Conservation (phyloP, 2,113 vertebrate genomes). For the Gracilinanus agilis region DNA sequence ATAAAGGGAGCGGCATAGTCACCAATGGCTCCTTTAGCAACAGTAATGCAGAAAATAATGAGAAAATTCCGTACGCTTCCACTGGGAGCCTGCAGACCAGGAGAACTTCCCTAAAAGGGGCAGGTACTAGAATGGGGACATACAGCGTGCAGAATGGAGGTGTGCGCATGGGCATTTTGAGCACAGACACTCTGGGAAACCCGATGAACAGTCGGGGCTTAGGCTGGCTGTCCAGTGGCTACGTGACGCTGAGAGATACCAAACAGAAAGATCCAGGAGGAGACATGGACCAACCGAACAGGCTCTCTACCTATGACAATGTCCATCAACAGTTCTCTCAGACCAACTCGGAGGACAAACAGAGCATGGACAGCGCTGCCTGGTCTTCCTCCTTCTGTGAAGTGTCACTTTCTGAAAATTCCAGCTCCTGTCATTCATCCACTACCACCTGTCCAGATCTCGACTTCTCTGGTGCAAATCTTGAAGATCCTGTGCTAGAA, state of each 20-base stretch:
- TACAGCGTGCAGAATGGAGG: constrained; percentile 89
- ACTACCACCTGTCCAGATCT: constrained; percentile 97
- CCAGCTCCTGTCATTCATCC: constrained; percentile 96
- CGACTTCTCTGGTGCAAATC: constrained; percentile 91
- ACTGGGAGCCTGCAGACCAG: constrained; percentile 86
- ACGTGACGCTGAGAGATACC: constrained; percentile 92
- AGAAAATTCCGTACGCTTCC: constrained; percentile 89
- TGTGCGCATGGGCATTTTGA: constrained; percentile 89
- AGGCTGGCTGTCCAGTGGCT: constrained; percentile 91
- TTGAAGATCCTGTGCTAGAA: constrained; percentile 91
- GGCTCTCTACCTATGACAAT: constrained; percentile 97
- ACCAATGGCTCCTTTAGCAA: constrained; percentile 99
- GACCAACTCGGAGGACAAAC: constrained; percentile 94
- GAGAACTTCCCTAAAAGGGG: constrained; percentile 89
- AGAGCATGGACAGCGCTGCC: constrained; percentile 98
- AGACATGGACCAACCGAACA: constrained; percentile 90
- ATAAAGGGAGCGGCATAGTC: constrained; percentile 97
- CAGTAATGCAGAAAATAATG: constrained; percentile 85
- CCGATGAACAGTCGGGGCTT: constrained; percentile 83
- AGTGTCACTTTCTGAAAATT: constrained; percentile 96
- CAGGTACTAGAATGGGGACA: constrained; percentile 96
- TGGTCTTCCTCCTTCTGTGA: constrained; percentile 99
- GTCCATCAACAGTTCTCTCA: constrained; percentile 93
- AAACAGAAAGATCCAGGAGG: constrained; percentile 85
- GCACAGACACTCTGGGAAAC: constrained; percentile 84